Evolutionary conservation across 2,888 invertebrate species (phyloP).

Genomic region (Aromia moschata): DNA sequence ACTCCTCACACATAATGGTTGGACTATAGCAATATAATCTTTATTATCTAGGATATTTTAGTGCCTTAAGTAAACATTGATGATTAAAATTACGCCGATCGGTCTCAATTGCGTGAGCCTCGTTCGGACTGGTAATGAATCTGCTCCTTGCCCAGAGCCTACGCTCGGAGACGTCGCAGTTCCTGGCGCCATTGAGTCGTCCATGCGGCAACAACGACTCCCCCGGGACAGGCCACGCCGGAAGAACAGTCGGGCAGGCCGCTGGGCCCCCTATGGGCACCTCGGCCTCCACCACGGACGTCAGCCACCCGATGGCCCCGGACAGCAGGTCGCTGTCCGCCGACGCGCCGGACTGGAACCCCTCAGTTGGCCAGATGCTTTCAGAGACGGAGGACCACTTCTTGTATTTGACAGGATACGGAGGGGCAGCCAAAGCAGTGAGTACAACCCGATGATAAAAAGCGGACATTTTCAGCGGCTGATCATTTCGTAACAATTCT

Average conservation of each 20-base stretch:
- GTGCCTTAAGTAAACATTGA: too few relatives aligned
- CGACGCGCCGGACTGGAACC: constrained; percentile 82
- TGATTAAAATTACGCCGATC: too few relatives aligned
- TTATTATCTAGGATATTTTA: too few relatives aligned
- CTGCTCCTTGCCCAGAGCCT: constrained; percentile 74
- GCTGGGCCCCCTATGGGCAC: constrained; percentile 55
- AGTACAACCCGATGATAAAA: too few relatives aligned
- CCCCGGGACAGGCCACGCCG: constrained; percentile 53
- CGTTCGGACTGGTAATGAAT: too few relatives aligned
- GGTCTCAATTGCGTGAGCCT: too few relatives aligned
- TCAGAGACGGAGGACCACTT: constrained; percentile 84
- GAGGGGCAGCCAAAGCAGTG: constrained; percentile 81
- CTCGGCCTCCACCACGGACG: constrained; percentile 60
- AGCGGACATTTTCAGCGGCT: too few relatives aligned
- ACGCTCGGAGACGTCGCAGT: constrained; percentile 78
- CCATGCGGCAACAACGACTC: constrained; percentile 68
- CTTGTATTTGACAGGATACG: constrained; percentile 84
- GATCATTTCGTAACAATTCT: too few relatives aligned
- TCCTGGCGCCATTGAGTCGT: constrained; percentile 77
- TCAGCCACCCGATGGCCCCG: constrained; percentile 53
- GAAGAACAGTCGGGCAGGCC: too few relatives aligned
- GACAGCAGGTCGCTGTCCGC: constrained; percentile 62
- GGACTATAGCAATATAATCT: too few relatives aligned
- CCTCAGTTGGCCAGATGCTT: constrained; percentile 78
- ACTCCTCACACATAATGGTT: too few relatives aligned